phyloP scores from a whole-genome alignment of 2,888 invertebrate genomes.

The Pseudococcus longispinus region DNA sequence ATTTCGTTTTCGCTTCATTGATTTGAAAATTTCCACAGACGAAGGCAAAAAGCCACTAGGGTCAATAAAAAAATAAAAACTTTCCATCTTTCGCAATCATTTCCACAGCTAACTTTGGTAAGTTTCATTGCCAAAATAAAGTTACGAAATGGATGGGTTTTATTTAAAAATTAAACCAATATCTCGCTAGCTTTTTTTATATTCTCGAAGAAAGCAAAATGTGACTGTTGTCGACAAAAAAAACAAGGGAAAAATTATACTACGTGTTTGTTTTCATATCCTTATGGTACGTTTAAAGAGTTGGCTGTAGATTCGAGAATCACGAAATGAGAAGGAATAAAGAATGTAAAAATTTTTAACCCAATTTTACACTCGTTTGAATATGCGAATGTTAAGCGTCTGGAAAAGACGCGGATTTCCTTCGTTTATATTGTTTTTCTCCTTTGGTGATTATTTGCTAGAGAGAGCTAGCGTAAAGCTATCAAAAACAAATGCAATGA shows the following conservation, averaged over 20 bases:
- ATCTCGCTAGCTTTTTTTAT: background rate
- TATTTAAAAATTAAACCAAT: background rate
- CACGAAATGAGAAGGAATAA: background rate
- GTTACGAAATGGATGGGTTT: background rate
- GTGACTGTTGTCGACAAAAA: background rate
- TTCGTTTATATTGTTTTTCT: constrained; percentile 11
- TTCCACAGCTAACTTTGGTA: background rate
- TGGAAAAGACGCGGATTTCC: constrained; percentile 6
- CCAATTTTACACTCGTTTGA: constrained; percentile 26
- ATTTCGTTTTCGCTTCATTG: constrained; percentile 40
- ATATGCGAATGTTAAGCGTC: constrained; percentile 13
- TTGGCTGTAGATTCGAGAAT: background rate
- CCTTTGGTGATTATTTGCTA: constrained; percentile 7
- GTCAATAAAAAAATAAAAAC: background rate
- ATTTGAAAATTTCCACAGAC: constrained; percentile 22
- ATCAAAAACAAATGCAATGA: background rate
- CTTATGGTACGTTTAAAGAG: background rate
- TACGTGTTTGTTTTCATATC: background rate
- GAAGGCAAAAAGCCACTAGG: background rate
- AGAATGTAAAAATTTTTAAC: background rate
- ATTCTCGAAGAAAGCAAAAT: background rate
- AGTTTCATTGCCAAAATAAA: background rate
- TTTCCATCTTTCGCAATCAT: background rate
- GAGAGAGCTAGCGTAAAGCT: background rate
- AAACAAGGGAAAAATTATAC: background rate